Conservation (phyloP, 2,797 vertebrate genomes). For the Pantherophis alleghaniensis region DNA sequence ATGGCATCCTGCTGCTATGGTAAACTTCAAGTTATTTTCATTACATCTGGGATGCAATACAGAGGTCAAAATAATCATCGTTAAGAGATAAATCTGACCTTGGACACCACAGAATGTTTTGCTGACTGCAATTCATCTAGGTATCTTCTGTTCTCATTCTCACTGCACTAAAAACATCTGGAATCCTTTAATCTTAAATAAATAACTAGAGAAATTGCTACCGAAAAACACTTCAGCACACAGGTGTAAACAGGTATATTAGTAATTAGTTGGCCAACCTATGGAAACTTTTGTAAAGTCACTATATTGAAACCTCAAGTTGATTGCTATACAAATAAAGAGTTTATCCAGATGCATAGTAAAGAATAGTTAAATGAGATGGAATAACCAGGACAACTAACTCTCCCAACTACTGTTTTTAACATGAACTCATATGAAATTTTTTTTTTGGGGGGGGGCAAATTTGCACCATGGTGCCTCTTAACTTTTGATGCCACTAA, state of each 20-base stretch:
- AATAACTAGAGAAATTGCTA: background rate
- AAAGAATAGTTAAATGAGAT: background rate
- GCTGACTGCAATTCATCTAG: background rate
- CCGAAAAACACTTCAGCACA: background rate
- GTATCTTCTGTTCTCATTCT: background rate
- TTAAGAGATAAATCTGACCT: constrained; percentile 1
- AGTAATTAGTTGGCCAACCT: background rate
- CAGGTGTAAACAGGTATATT: background rate
- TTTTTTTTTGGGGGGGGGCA: no score
- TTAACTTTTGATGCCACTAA: background rate
- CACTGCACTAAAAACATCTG: background rate
- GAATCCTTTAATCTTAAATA: background rate
- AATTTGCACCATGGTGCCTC: background rate
- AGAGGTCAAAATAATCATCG: background rate
- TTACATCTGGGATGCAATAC: background rate
- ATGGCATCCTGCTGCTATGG: background rate
- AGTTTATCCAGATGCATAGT: background rate
- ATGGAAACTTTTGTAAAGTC: background rate
- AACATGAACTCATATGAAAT: background rate
- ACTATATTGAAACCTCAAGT: background rate
- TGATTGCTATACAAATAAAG: background rate
- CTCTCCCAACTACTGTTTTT: background rate
- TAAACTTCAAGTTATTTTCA: background rate
- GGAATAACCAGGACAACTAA: background rate
- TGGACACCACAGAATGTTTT: background rate